These are phyloP conservation scores for Aphelenchoides avenae DNA, from an alignment of 1,140 invertebrate genomes.

Conservation along the genomic window DNA sequence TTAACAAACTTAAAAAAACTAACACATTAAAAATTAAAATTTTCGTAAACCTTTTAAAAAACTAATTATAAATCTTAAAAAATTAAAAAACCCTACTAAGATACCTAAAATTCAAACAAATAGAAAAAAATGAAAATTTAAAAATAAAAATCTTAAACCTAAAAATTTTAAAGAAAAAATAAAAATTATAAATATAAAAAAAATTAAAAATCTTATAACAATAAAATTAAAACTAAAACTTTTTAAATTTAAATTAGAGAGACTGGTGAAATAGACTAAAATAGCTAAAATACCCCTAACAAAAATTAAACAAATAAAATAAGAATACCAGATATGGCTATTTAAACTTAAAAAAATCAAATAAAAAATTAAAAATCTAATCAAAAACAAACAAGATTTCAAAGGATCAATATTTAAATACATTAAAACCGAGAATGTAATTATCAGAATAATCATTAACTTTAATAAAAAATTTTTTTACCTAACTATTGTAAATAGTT, in stretches of 20 bases:
- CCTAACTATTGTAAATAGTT: conserved; percentile 2
- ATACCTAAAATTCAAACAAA: too few species aligned
- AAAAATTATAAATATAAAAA: conserved; percentile 16
- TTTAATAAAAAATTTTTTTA: neutral
- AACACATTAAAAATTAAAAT: too few species aligned
- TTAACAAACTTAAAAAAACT: too few species aligned
- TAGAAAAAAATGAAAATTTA: conserved; percentile 2
- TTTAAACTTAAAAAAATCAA: conserved; percentile 5
- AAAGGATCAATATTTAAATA: conserved; percentile 1
- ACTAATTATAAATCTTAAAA: too few species aligned
- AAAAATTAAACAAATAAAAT: conserved; percentile 5
- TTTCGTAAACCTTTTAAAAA: too few species aligned
- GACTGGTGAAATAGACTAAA: neutral
- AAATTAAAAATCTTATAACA: conserved; percentile 6
- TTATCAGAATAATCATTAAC: neutral
- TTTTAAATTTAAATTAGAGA: conserved; percentile 3
- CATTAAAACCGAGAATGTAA: conserved; percentile 1
- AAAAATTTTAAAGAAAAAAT: conserved; percentile 16
- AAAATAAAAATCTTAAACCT: conserved; percentile 10
- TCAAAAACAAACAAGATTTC: neutral
- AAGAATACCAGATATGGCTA: neutral
- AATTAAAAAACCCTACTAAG: too few species aligned
- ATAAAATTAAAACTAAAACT: conserved; percentile 10
- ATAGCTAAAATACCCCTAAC: conserved; percentile 1
- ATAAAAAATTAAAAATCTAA: conserved; percentile 4